Evolutionary conservation across 1,140 invertebrate species (phyloP).

Genomic region (Drosophila saltans): DNA sequence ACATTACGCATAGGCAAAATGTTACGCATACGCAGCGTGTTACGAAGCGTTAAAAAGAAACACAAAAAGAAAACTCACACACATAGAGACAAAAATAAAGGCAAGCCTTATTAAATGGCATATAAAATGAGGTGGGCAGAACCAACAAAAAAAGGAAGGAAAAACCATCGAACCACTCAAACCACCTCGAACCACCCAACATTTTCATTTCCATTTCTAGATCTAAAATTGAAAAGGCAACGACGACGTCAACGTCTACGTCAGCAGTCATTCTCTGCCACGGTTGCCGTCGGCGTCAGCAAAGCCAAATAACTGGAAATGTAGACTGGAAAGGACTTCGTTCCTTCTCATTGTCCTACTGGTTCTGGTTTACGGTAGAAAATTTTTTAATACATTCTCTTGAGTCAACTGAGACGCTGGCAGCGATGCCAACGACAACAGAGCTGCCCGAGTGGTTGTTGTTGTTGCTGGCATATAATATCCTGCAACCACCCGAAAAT

Average conservation of each 20-base stretch:
- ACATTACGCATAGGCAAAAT: neutral
- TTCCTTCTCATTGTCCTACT: neutral
- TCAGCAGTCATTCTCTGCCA: neutral
- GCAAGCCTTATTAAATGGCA: conserved; percentile 73
- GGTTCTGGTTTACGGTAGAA: neutral
- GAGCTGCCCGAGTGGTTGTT: conserved; percentile 8
- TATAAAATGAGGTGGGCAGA: conserved; percentile 46
- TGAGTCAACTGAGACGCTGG: neutral
- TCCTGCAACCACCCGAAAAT: conserved; percentile 52
- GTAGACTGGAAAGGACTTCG: conserved; percentile 15
- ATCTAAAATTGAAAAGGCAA: conserved; percentile 72
- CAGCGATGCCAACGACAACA: conserved; percentile 16
- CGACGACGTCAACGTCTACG: conserved; percentile 26
- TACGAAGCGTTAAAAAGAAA: conserved; percentile 68
- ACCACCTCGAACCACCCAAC: conserved; percentile 14
- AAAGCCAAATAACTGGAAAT: conserved; percentile 41
- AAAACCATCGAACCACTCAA: conserved; percentile 12
- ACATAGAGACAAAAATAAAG: conserved; percentile 34
- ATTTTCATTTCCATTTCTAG: conserved; percentile 46
- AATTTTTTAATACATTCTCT: neutral
- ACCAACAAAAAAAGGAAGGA: neutral
- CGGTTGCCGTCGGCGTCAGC: conserved; percentile 27
- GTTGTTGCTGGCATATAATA: conserved; percentile 31
- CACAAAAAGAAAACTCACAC: conserved; percentile 1
- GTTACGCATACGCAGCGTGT: conserved; percentile 55